Evolutionary conservation across 2,888 invertebrate species (phyloP).

Genomic region (Sarcophaga caerulescens): DNA sequence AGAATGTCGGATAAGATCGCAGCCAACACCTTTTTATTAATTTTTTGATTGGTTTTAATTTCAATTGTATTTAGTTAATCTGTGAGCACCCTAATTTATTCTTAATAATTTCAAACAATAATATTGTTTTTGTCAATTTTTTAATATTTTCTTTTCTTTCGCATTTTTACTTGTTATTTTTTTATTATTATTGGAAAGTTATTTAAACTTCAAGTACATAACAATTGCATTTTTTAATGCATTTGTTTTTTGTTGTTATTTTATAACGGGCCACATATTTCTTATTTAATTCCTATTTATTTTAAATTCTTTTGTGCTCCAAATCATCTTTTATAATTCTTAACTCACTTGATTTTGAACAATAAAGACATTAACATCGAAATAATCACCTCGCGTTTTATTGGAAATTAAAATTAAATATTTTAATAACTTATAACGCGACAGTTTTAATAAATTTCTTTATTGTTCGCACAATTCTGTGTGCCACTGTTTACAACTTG

Average conservation of each 20-base stretch:
- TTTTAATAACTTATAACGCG: no score
- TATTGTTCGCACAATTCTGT: no score
- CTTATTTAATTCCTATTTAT: conserved; percentile 2
- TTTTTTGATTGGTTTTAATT: no score
- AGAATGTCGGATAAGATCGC: background rate
- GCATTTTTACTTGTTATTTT: background rate
- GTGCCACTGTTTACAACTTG: no score
- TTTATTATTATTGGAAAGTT: conserved; percentile 2
- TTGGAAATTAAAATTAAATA: no score
- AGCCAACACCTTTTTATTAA: background rate
- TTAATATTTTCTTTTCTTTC: background rate
- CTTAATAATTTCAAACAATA: background rate
- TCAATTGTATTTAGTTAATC: background rate
- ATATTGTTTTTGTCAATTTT: background rate
- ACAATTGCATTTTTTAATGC: background rate
- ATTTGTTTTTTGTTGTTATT: background rate
- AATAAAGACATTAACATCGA: no score
- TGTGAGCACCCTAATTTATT: background rate
- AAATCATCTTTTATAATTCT: background rate
- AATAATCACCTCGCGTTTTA: no score
- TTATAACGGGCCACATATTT: background rate
- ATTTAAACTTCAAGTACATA: conserved; percentile 2
- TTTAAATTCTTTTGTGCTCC: background rate
- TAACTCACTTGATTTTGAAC: background rate
- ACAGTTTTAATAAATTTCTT: no score